These are phyloP conservation scores for Drosophila limbata DNA, from an alignment of 2,888 invertebrate genomes.

Conservation along the genomic window DNA sequence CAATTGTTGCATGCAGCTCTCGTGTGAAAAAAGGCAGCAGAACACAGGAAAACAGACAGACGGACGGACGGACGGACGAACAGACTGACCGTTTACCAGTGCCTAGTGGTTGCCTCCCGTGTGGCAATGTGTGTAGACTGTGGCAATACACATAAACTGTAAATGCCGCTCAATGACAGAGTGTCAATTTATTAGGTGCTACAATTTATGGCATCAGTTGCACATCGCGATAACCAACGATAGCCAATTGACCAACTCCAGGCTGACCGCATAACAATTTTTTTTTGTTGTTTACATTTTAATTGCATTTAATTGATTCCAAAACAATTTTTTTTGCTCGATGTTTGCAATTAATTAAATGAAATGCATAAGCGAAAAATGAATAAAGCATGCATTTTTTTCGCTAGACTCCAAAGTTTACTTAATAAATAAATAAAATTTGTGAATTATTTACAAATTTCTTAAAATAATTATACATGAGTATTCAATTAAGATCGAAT, in stretches of 20 bases:
- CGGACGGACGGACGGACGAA: not conserved
- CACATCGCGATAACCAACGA: constrained; percentile 23
- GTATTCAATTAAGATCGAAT: not conserved
- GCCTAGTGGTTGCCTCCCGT: constrained; percentile 4
- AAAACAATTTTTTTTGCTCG: constrained; percentile 6
- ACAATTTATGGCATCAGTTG: constrained; percentile 70
- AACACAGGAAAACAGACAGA: constrained; percentile 30
- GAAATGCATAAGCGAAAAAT: constrained; percentile 8
- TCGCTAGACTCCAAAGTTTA: not conserved
- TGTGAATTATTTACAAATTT: not conserved
- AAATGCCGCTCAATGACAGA: constrained; percentile 81
- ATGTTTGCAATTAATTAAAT: constrained; percentile 25
- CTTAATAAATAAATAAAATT: not conserved
- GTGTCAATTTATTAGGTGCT: constrained; percentile 81
- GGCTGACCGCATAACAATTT: constrained; percentile 1
- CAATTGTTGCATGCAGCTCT: constrained; percentile 73
- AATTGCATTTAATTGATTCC: constrained; percentile 36
- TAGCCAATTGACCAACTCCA: constrained; percentile 33
- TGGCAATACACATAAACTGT: constrained; percentile 67
- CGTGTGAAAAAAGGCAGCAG: constrained; percentile 39
- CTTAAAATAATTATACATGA: not conserved
- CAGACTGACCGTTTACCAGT: constrained; percentile 22
- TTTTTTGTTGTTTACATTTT: constrained; percentile 30
- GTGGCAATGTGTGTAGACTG: constrained; percentile 18
- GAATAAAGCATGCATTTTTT: constrained; percentile 2